These are phyloP conservation scores for Brachyrhaphis roseni DNA, from an alignment of 2,797 vertebrate species.

Conservation along the genomic window DNA sequence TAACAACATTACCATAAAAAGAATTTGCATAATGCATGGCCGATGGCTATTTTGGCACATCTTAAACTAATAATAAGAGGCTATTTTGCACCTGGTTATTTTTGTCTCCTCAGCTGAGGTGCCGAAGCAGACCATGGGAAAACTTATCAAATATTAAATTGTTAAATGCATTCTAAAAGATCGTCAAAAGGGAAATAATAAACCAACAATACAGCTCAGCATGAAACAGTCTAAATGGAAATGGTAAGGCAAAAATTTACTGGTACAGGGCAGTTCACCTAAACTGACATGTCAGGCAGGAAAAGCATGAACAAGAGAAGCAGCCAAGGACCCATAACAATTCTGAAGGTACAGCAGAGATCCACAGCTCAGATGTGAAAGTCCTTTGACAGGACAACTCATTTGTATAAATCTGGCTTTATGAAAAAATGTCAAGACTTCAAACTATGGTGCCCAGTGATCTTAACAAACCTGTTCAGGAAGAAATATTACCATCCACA, in stretches of 20 bases:
- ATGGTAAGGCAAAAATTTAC: not conserved
- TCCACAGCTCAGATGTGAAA: not conserved
- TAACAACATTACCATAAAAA: constrained; percentile 16
- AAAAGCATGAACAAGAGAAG: not conserved
- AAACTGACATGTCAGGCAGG: not conserved
- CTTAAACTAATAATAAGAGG: constrained; percentile 5
- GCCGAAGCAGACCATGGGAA: not conserved
- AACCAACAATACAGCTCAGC: not conserved
- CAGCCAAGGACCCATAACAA: not conserved
- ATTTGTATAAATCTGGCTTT: not conserved
- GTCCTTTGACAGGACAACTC: not conserved
- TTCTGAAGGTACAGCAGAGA: not conserved
- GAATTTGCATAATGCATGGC: constrained; percentile 17
- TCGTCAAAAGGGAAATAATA: not conserved
- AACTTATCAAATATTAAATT: not conserved
- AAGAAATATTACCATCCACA: not conserved
- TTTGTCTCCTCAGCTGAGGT: constrained; percentile 2
- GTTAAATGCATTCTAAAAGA: not conserved
- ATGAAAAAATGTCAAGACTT: not conserved
- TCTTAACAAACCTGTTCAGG: not conserved
- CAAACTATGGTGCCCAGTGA: not conserved
- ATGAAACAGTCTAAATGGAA: not conserved
- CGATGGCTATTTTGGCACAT: constrained; percentile 10
- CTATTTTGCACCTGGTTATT: constrained; percentile 4
- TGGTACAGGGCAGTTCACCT: not conserved